Evolutionary conservation across 1,140 invertebrate genomes (phyloP).

Genomic region (Paracyclopina nana): DNA sequence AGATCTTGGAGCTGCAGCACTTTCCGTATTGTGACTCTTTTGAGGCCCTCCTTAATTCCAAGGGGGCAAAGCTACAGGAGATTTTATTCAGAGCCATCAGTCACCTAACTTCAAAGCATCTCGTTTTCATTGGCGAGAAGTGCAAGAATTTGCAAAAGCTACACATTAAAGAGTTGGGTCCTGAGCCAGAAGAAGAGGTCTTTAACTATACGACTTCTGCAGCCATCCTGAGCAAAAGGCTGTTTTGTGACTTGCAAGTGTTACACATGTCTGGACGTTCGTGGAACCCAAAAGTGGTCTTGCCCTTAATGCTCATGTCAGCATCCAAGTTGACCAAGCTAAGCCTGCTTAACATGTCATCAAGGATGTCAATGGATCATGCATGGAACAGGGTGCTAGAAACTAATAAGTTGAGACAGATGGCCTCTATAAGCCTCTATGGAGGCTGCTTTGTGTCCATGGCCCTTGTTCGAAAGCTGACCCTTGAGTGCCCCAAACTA

Average conservation of each 20-base stretch:
- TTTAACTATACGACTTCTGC: too few species aligned
- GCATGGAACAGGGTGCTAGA: background rate
- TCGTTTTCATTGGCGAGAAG: background rate
- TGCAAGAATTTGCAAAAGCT: background rate
- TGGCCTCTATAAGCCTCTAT: background rate
- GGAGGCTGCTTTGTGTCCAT: constrained; percentile 8
- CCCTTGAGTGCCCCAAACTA: background rate
- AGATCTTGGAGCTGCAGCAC: constrained; percentile 1
- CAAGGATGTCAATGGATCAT: background rate
- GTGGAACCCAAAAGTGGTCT: constrained; percentile 11
- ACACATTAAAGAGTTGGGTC: background rate
- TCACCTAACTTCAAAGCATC: background rate
- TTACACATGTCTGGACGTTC: constrained; percentile 1
- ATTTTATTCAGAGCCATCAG: background rate
- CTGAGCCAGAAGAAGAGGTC: background rate
- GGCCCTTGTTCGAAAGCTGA: background rate
- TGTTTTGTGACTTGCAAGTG: background rate
- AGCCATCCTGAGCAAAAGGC: background rate
- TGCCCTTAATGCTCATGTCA: background rate
- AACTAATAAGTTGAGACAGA: background rate
- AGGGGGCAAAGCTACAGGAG: background rate
- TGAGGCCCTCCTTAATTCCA: background rate
- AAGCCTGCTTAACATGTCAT: background rate
- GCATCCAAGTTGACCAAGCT: background rate
- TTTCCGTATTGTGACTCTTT: background rate